Evolutionary conservation across 2,113 vertebrate species (phyloP), one percentile per base, ranked within the genome.

Genomic region (Dicaeum eximium): DNA sequence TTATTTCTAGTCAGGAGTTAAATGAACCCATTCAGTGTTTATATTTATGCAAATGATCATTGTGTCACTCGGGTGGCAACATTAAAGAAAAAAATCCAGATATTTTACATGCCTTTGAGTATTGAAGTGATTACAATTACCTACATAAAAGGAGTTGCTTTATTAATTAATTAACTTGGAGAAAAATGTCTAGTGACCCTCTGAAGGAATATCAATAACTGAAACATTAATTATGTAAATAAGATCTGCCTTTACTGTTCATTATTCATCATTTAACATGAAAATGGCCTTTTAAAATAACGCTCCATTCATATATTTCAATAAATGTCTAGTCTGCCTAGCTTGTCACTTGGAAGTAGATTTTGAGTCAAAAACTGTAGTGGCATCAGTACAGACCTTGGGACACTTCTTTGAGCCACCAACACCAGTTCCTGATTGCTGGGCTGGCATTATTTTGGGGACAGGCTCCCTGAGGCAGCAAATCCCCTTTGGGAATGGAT

Each of bases 201-300:
- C 96, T 97, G 95, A 96, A 98, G 94, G 96, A 97, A 96, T 97
- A 97, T 93, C 95, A 97, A 97, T 94, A 97, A 95, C 95, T 86
- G 77, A 98, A 97, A 96, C 92, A 35, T 98, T 98, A 97, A 97
- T 98, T 98, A 98, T 97, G 96, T 97, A 97, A 97, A 97, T 95
- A 97, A 79, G 90, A 78, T 50, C 67, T 81, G 85, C 88, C 92
- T 88, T 94, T 93, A 88, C 82, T 78, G 40, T 88, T 90, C 93
- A 92, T 96, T 90, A 93, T 88, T 96, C 93, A 92, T 90, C 27
- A 9, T 90, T 96, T 83, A 96, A 86, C 75, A 67, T 65, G 86
- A 92, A 96, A 93, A 95, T 72, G 92, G 72, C 85, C 95, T 90
- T 78, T 90, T 78, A 71, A 94, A 95, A 88, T 83, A 93, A 78